Conservation (phyloP, 2,113 vertebrate genomes). For the Vicugna pacos region DNA sequence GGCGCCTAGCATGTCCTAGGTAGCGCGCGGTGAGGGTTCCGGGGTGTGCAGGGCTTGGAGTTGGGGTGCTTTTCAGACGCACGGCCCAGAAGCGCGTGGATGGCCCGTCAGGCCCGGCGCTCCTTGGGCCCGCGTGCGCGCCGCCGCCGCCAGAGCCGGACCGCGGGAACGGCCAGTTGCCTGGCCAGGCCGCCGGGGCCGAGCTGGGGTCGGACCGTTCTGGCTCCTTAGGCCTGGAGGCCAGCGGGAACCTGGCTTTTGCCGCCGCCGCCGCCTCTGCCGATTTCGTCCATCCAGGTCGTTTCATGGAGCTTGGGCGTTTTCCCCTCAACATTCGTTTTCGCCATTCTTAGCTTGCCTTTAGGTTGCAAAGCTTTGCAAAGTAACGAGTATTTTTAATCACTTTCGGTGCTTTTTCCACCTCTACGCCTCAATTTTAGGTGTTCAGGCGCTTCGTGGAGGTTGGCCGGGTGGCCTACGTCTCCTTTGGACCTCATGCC, state of each 20-base stretch:
- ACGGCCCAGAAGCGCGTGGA: accelerated
- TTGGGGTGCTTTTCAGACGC: accelerated
- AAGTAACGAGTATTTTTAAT: too few species aligned
- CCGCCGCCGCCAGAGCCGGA: neutral
- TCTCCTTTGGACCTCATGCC: constrained; percentile 95
- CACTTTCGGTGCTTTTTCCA: accelerated
- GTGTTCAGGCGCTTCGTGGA: constrained; percentile 98
- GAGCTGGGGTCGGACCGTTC: accelerated
- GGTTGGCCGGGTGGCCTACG: constrained; percentile 95
- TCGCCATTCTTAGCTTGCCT: accelerated
- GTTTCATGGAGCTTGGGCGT: accelerated
- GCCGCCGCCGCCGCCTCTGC: accelerated
- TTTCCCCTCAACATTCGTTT: accelerated
- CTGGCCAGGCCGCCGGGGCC: accelerated
- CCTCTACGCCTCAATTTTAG: constrained; percentile 76
- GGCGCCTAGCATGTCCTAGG: neutral
- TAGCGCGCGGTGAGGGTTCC: neutral
- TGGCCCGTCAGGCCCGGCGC: neutral
- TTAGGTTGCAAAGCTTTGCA: too few species aligned
- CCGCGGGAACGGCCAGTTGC: accelerated
- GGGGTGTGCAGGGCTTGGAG: accelerated
- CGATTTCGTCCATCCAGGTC: accelerated
- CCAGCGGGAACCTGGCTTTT: neutral
- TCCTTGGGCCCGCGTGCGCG: neutral
- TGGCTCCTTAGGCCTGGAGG: accelerated